phyloP scores from a whole-genome alignment of 2,113 vertebrate genomes.

The Isichthys henryi region DNA sequence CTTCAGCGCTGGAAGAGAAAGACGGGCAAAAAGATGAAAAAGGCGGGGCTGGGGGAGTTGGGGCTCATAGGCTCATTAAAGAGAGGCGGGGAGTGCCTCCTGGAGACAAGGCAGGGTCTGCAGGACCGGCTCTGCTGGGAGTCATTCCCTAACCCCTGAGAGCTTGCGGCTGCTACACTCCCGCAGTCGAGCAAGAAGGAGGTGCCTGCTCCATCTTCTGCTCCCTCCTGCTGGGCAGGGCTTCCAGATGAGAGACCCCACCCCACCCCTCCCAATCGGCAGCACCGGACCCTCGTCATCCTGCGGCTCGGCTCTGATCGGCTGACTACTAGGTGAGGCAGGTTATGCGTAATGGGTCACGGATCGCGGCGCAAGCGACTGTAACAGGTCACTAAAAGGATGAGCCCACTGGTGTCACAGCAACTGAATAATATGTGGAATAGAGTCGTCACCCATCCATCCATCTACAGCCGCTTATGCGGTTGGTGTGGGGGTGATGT shows the following conservation, averaged over 20 bases:
- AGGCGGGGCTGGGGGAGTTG: background rate
- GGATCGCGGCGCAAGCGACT: constrained; percentile 28
- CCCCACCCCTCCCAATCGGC: background rate
- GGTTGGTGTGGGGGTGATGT: background rate
- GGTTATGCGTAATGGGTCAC: constrained; percentile 29
- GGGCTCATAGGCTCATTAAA: constrained; percentile 52
- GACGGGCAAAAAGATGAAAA: background rate
- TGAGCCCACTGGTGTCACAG: background rate
- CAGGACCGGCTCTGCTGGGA: constrained; percentile 43
- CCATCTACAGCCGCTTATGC: background rate
- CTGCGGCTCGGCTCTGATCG: background rate
- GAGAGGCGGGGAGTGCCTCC: constrained; percentile 36
- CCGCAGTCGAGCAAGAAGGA: constrained; percentile 23
- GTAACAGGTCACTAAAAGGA: constrained; percentile 31
- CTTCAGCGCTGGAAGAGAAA: constrained; percentile 12
- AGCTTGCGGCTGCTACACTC: constrained; percentile 39
- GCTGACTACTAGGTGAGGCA: constrained; percentile 30
- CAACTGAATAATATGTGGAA: background rate
- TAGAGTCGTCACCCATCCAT: background rate
- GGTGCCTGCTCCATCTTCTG: background rate
- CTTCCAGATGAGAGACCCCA: constrained; percentile 3
- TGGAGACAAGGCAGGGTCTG: constrained; percentile 25
- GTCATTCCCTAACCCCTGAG: constrained; percentile 53
- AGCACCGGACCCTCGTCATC: background rate
- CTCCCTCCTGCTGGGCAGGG: constrained; percentile 1